Evolutionary conservation across 2,888 invertebrate genomes (phyloP).

Genomic region (Coleophora deauratella): DNA sequence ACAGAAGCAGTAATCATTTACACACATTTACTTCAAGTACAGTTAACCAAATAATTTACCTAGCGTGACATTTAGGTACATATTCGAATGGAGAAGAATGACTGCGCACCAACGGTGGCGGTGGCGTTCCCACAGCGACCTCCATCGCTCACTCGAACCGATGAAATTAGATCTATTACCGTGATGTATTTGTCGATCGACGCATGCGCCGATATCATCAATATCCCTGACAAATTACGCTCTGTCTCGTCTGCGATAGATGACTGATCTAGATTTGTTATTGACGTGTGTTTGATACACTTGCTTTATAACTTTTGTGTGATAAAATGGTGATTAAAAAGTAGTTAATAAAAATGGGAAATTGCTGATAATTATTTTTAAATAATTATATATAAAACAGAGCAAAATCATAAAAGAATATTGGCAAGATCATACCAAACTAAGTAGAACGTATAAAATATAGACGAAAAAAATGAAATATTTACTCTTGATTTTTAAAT

Average conservation of each 20-base stretch:
- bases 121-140: slow-evolving; percentile 67
- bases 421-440: too few relatives aligned
- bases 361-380: slow-evolving; percentile 71
- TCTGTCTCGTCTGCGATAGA: slow-evolving; percentile 43
- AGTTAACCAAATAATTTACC: too few relatives aligned
- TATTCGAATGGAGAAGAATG: slow-evolving; percentile 31
- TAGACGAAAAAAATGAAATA: too few relatives aligned
- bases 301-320: neutral
- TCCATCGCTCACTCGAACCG: slow-evolving; percentile 55
- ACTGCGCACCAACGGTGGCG: slow-evolving; percentile 45
- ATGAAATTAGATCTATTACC: slow-evolving; percentile 72
- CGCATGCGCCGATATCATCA: slow-evolving; percentile 48
- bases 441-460: too few relatives aligned
- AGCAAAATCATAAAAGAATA: too few relatives aligned
- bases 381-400: too few relatives aligned
- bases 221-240: slow-evolving; percentile 68
- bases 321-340: too few relatives aligned
- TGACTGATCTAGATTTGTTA: slow-evolving; percentile 27
- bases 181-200: slow-evolving; percentile 66
- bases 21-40: too few relatives aligned
- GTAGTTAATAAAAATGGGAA: slow-evolving; percentile 68
- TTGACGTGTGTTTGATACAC: slow-evolving; percentile 8
- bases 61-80: too few relatives aligned
- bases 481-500: too few relatives aligned
- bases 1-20: too few relatives aligned